A percentile compares a stretch with the other conserved stretches of the same genome.
Conservation (phyloP, 2,888 invertebrate genomes). For the Entomobrya multifasciata region DNA sequence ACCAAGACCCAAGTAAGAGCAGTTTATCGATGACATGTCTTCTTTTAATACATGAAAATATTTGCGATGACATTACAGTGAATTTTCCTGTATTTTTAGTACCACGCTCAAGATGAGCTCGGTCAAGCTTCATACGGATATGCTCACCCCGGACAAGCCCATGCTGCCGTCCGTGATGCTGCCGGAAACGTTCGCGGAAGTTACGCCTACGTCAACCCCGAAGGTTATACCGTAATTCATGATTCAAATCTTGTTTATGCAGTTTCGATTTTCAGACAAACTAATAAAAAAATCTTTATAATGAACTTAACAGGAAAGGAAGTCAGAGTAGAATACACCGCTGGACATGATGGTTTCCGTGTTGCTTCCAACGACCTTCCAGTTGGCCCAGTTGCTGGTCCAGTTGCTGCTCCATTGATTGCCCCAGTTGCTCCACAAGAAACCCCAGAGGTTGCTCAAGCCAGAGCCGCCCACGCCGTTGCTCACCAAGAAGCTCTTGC, state of each 20-base stretch:
- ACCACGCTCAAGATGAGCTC: conserved; percentile 80
- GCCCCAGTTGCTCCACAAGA: conserved; percentile 81
- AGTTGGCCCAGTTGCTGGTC: conserved; percentile 77
- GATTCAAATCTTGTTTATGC: no score
- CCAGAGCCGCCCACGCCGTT: conserved; percentile 82
- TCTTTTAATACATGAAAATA: not conserved
- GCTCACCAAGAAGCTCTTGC: conserved; percentile 81
- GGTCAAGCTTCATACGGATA: conserved; percentile 81
- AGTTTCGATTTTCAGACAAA: no score
- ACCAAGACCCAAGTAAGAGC: conserved; percentile 75
- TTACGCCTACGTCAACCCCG: conserved; percentile 82
- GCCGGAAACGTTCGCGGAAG: conserved; percentile 78
- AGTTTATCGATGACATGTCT: no score
- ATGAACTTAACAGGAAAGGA: no score
- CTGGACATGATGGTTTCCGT: conserved; percentile 82
- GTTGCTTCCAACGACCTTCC: conserved; percentile 82
- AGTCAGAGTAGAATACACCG: conserved; percentile 82
- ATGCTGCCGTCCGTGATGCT: conserved; percentile 81
- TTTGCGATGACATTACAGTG: not conserved
- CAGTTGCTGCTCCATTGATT: conserved; percentile 37
- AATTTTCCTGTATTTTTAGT: conserved; percentile 38
- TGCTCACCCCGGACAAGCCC: conserved; percentile 81
- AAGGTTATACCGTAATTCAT: no score
- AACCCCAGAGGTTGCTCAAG: conserved; percentile 82
- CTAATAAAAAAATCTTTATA: no score